Evolutionary conservation across 2,888 invertebrate genomes (phyloP).

Genomic region (Dascillus cervinus): DNA sequence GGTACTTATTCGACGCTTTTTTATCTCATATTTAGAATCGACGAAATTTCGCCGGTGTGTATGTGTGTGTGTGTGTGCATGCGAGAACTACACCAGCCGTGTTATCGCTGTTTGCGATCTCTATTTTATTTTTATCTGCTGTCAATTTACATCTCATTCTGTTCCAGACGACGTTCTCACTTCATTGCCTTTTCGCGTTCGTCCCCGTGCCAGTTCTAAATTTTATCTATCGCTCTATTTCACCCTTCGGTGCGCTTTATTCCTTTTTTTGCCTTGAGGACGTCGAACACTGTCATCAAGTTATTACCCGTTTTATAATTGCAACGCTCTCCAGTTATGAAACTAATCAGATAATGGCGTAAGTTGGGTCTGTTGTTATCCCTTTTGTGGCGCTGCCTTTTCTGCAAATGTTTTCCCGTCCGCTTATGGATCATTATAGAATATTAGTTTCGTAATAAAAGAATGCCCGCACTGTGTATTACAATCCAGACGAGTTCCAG

Average conservation of each 20-base stretch:
- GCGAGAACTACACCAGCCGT: constrained; percentile 13
- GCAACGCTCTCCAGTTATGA: constrained; percentile 7
- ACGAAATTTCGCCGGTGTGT: no score
- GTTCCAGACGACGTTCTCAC: constrained; percentile 20
- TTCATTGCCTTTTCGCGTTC: constrained; percentile 17
- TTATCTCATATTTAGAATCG: no score
- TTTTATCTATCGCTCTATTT: constrained; percentile 21
- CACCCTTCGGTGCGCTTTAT: constrained; percentile 14
- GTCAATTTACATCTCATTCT: constrained; percentile 30
- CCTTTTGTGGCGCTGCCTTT: constrained; percentile 1
- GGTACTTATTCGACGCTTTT: no score
- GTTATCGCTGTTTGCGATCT: constrained; percentile 18
- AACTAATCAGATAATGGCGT: constrained; percentile 15
- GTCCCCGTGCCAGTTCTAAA: constrained; percentile 12
- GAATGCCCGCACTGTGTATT: constrained; percentile 2
- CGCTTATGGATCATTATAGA: constrained; percentile 10
- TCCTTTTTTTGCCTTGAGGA: constrained; percentile 7
- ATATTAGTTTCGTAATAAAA: constrained; percentile 13
- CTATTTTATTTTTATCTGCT: constrained; percentile 24
- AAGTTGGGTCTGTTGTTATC: constrained; percentile 6
- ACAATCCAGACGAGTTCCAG: constrained; percentile 4
- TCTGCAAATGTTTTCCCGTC: constrained; percentile 1
- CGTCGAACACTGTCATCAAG: constrained; percentile 8
- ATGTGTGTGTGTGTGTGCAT: constrained; percentile 13
- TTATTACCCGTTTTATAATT: constrained; percentile 15